Percentiles rank a stretch among this genome's conserved stretches.
phyloP scores from a whole-genome alignment of 2,888 invertebrate species.

The Acanthopleura granulata region DNA sequence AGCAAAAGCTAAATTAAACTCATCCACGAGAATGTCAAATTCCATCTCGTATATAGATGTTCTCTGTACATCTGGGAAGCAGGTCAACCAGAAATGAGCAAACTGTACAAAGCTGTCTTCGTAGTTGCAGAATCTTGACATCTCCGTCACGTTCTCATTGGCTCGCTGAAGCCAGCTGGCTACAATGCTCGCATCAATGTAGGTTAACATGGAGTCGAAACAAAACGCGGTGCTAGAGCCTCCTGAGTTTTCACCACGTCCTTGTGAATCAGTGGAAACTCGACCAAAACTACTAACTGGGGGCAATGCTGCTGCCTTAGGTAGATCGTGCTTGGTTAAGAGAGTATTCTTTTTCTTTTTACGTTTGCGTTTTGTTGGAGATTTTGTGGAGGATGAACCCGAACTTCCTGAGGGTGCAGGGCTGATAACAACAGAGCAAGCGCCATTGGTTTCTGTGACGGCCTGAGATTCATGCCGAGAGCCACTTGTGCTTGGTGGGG shows the following conservation, averaged over 20 bases:
- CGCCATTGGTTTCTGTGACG: no score
- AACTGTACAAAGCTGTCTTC: slow-evolving; percentile 65
- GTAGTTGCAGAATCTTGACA: slow-evolving; percentile 52
- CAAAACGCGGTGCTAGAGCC: background rate
- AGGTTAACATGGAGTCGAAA: slow-evolving; percentile 60
- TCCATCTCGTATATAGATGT: slow-evolving; percentile 65
- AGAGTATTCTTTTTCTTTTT: slow-evolving; percentile 41
- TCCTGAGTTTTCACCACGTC: background rate
- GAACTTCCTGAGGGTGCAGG: background rate
- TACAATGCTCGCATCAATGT: slow-evolving; percentile 65
- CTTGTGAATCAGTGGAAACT: background rate
- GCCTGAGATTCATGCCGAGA: background rate
- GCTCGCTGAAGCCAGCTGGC: slow-evolving; percentile 62
- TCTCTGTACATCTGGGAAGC: slow-evolving; percentile 60
- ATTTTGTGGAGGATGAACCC: background rate
- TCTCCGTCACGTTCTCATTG: slow-evolving; percentile 54
- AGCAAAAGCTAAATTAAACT: slow-evolving; percentile 62
- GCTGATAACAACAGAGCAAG: no score
- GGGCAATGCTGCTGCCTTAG: slow-evolving; percentile 50
- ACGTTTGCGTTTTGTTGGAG: slow-evolving; percentile 29
- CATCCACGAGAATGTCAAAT: slow-evolving; percentile 61
- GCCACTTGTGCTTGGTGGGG: slow-evolving; percentile 27
- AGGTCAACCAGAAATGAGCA: slow-evolving; percentile 67
- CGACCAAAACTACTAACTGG: slow-evolving; percentile 35
- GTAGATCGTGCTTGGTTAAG: slow-evolving; percentile 48